Conservation (phyloP, 2,797 vertebrate species). For the Harpagifer antarcticus region DNA sequence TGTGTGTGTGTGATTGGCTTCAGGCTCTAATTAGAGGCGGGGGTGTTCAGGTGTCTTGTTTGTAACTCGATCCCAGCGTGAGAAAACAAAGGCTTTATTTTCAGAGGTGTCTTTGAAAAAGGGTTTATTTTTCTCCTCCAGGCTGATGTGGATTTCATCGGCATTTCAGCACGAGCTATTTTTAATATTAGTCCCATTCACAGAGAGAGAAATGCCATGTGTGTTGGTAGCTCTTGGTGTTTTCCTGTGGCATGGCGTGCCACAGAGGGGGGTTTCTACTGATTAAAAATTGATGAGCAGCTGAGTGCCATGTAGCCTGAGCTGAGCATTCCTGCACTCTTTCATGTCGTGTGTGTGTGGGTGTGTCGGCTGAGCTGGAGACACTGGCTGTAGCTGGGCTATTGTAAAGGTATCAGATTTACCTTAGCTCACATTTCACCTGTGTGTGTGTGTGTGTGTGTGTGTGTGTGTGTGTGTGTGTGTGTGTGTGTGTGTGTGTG, state of each 20-base stretch:
- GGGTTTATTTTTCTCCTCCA: background rate
- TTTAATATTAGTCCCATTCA: conserved; percentile 34
- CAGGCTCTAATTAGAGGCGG: conserved; percentile 64
- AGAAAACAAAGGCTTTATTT: conserved; percentile 39
- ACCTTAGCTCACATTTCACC: conserved; percentile 68
- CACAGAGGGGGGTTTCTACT: conserved; percentile 66
- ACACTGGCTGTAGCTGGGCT: conserved; percentile 43
- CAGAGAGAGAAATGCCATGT: conserved; percentile 22
- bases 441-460: background rate
- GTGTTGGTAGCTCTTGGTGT: conserved; percentile 62
- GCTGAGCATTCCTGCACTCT: conserved; percentile 77
- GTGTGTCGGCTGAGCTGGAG: conserved; percentile 30
- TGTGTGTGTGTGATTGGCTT: conserved; percentile 17
- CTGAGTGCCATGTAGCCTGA: conserved; percentile 70
- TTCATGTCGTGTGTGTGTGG: conserved; percentile 46
- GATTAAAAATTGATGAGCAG: conserved; percentile 82
- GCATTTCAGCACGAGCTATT: conserved; percentile 47
- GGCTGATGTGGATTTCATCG: conserved; percentile 36
- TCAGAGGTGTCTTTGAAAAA: conserved; percentile 18
- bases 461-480: too few relatives aligned
- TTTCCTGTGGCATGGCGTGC: conserved; percentile 60
- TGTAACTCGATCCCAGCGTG: conserved; percentile 56
- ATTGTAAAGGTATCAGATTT: conserved; percentile 74
- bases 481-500: too few relatives aligned
- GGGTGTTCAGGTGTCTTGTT: conserved; percentile 62